A percentile compares a stretch with the other conserved stretches of the same genome.
phyloP scores from a whole-genome alignment of 2,888 invertebrate genomes.

The Scaptomyza parva region DNA sequence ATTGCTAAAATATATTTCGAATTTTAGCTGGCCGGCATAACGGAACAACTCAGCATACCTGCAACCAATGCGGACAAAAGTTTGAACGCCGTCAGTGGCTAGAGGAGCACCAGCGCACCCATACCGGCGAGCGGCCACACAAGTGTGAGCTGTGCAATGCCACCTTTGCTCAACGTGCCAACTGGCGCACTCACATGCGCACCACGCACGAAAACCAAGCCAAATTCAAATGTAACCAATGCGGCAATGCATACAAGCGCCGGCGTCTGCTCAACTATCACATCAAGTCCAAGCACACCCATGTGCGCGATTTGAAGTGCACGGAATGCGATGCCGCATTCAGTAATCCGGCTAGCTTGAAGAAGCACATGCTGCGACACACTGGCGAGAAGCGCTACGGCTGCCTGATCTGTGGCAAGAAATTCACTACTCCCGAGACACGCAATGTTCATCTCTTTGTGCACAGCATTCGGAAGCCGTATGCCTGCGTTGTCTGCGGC shows the following conservation, averaged over 20 bases:
- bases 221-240: constrained; percentile 88
- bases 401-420: constrained; percentile 93
- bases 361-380: constrained; percentile 90
- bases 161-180: constrained; percentile 92
- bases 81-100: constrained; percentile 90
- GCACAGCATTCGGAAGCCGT: constrained; percentile 94
- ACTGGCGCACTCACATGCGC: constrained; percentile 91
- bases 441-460: constrained; percentile 93
- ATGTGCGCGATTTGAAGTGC: constrained; percentile 91
- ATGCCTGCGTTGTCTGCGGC: constrained; percentile 92
- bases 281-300: constrained; percentile 92
- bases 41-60: neutral
- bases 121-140: constrained; percentile 92
- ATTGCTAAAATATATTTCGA: neutral
- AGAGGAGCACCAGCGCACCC: constrained; percentile 92
- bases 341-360: constrained; percentile 93
- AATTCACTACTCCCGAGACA: constrained; percentile 93
- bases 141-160: constrained; percentile 92
- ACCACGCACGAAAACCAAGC: constrained; percentile 92
- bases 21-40: neutral
- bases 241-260: constrained; percentile 90
- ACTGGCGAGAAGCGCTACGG: constrained; percentile 91
- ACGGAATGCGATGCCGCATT: constrained; percentile 91
- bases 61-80: constrained; percentile 25
- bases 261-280: constrained; percentile 91